Conservation (phyloP, 2,888 invertebrate species). For the Priapulus caudatus region DNA sequence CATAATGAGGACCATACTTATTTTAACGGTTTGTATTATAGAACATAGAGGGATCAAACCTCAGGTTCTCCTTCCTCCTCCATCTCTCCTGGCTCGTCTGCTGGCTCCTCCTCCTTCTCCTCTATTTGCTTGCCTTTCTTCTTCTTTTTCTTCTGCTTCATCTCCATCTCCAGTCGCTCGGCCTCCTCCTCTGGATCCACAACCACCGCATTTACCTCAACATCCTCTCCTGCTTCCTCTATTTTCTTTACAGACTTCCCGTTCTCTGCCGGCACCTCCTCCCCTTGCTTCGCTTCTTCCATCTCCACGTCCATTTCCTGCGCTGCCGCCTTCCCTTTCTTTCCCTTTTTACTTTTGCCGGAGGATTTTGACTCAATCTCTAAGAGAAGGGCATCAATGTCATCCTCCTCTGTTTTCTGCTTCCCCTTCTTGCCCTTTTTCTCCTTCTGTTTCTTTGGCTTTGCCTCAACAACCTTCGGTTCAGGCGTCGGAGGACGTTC, state of each 20-base stretch:
- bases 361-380: slow-evolving; percentile 28
- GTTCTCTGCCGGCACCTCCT: slow-evolving; percentile 14
- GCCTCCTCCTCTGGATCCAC: neutral
- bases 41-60: too few relatives aligned
- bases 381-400: slow-evolving; percentile 35
- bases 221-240: slow-evolving; percentile 6
- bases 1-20: too few relatives aligned
- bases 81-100: slow-evolving; percentile 16
- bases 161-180: neutral
- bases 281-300: slow-evolving; percentile 11
- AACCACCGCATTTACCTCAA: neutral
- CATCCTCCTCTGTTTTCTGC: slow-evolving; percentile 29
- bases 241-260: slow-evolving; percentile 9
- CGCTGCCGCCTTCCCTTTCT: slow-evolving; percentile 17
- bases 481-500: neutral
- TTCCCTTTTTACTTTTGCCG: slow-evolving; percentile 20
- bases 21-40: too few relatives aligned
- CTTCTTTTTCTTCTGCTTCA: slow-evolving; percentile 5
- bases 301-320: neutral
- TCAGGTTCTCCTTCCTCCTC: slow-evolving; percentile 20
- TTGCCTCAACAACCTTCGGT: neutral
- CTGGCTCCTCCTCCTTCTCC: slow-evolving; percentile 18
- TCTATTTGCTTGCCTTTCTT: slow-evolving; percentile 16
- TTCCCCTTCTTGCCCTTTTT: slow-evolving; percentile 24
- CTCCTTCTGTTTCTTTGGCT: neutral